Percentiles rank a stretch among this genome's conserved stretches.
These are phyloP conservation scores for Mellivora capensis DNA, from an alignment of 2,113 vertebrate genomes.

Conservation along the genomic window DNA sequence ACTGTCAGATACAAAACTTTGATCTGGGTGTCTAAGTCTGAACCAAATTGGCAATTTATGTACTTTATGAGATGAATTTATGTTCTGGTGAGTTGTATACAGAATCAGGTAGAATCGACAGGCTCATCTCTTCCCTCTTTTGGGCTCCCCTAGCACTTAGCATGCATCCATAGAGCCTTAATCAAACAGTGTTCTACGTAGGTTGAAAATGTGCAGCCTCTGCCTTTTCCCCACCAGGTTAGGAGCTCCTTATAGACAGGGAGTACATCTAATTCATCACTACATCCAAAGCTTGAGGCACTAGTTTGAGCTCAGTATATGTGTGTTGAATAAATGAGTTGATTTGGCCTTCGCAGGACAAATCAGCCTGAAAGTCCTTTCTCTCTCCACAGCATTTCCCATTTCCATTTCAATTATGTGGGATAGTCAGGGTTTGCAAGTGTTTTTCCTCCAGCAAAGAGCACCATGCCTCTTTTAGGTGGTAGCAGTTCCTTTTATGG, in stretches of 20 bases:
- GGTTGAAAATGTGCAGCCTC: background rate
- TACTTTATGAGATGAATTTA: background rate
- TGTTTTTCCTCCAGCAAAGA: slow-evolving; percentile 1
- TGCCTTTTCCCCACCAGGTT: background rate
- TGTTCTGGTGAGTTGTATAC: background rate
- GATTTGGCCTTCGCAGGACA: background rate
- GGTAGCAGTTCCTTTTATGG: background rate
- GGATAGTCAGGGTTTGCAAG: background rate
- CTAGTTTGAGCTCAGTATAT: background rate
- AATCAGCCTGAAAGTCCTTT: background rate
- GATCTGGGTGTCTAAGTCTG: background rate
- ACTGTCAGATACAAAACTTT: background rate
- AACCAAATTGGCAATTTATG: background rate
- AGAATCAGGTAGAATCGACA: background rate
- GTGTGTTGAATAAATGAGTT: background rate
- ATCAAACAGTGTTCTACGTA: background rate
- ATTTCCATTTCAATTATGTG: background rate
- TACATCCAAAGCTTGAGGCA: background rate
- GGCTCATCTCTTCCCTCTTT: no score
- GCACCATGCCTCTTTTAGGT: background rate
- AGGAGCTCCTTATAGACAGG: background rate
- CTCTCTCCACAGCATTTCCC: background rate
- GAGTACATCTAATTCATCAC: background rate
- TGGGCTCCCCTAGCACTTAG: background rate
- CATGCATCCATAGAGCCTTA: background rate